phyloP scores from a whole-genome alignment of 2,797 vertebrate genomes.

The Poeciliopsis turneri region DNA sequence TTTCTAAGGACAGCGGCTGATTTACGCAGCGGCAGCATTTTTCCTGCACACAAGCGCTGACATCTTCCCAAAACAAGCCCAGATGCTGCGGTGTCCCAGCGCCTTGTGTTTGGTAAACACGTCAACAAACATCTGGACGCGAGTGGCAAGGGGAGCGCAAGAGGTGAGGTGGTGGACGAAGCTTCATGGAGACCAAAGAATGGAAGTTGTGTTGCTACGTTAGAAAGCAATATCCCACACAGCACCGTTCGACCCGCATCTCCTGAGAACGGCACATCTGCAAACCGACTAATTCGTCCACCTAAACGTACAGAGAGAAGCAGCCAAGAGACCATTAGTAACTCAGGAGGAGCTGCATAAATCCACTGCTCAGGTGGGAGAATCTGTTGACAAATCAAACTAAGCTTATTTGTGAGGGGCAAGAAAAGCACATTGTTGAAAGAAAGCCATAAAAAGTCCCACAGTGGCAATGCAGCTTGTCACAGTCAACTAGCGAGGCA shows the following conservation, averaged over 20 bases:
- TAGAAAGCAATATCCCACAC: neutral
- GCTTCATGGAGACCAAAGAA: neutral
- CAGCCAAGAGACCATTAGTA: neutral
- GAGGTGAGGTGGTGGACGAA: constrained; percentile 53
- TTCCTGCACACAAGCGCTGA: constrained; percentile 21
- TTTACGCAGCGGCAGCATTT: neutral
- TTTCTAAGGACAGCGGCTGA: constrained; percentile 11
- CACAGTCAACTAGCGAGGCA: neutral
- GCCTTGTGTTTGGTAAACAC: constrained; percentile 82
- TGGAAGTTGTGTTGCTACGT: neutral
- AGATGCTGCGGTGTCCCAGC: constrained; percentile 68
- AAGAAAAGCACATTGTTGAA: neutral
- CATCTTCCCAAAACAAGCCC: constrained; percentile 52
- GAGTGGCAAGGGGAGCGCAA: constrained; percentile 36
- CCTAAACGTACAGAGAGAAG: neutral
- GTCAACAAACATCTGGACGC: constrained; percentile 54
- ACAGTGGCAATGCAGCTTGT: neutral
- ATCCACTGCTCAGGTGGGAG: neutral
- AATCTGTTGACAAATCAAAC: neutral
- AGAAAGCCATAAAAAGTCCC: neutral
- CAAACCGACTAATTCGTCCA: neutral
- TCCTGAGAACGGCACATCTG: neutral
- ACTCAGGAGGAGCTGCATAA: neutral
- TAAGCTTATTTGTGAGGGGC: neutral
- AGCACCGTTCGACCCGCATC: neutral